Conservation (phyloP, 2,113 vertebrate genomes). For the Euleptes europaea region DNA sequence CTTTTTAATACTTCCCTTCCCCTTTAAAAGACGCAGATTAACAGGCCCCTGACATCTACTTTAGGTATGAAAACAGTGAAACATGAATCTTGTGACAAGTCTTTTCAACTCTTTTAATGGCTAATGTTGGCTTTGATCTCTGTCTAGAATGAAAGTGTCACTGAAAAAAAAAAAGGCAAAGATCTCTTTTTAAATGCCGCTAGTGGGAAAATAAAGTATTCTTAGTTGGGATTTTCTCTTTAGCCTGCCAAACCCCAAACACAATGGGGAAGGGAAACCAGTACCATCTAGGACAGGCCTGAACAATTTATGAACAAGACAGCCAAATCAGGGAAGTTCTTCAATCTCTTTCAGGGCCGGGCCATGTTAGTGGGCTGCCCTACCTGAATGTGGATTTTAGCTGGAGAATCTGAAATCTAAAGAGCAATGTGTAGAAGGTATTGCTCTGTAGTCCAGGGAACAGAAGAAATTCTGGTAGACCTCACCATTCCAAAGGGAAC, state of each 20-base stretch:
- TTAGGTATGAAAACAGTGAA: not conserved
- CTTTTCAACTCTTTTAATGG: not conserved
- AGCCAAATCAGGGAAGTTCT: not conserved
- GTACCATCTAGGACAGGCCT: too few species aligned
- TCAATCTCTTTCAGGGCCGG: not conserved
- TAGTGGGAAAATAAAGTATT: not conserved
- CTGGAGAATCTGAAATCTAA: not conserved
- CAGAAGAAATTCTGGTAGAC: too few species aligned
- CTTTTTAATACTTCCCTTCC: not conserved
- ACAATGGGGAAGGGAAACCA: not conserved
- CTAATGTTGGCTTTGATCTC: constrained; percentile 1
- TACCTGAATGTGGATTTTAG: not conserved
- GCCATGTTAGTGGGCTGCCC: not conserved
- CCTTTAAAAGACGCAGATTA: not conserved
- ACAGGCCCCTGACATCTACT: not conserved
- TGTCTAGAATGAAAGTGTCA: constrained; percentile 2
- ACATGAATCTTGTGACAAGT: not conserved
- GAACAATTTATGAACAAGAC: not conserved
- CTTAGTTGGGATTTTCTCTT: not conserved
- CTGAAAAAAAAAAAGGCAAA: not conserved
- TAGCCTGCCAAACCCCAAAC: not conserved
- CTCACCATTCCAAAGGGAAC: too few species aligned
- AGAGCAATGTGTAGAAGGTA: not conserved
- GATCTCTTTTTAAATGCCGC: not conserved
- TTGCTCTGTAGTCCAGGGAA: not conserved